phyloP scores from a whole-genome alignment of 2,797 vertebrate genomes.

The Sternotherus odoratus region DNA sequence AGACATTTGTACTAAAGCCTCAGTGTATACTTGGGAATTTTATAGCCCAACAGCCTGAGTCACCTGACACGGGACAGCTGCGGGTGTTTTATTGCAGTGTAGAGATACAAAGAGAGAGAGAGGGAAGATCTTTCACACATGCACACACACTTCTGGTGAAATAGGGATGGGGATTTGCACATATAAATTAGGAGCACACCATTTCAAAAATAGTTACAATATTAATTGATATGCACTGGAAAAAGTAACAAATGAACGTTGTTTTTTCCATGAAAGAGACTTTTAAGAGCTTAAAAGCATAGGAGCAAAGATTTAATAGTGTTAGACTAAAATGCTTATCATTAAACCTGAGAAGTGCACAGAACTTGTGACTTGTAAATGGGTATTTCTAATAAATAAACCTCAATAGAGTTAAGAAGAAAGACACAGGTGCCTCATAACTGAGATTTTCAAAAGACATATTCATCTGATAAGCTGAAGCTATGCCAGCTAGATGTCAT shows the following conservation, averaged over 20 bases:
- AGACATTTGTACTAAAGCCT: neutral
- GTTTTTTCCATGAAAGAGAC: neutral
- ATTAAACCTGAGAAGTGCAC: constrained; percentile 28
- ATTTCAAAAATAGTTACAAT: neutral
- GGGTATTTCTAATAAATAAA: constrained; percentile 38
- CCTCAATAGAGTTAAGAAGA: neutral
- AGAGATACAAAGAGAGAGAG: neutral
- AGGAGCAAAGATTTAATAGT: neutral
- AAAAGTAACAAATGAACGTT: neutral
- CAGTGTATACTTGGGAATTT: neutral
- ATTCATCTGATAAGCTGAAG: neutral
- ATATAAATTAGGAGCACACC: neutral
- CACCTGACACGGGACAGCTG: neutral
- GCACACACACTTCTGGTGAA: neutral
- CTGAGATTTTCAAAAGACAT: neutral
- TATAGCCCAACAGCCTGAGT: neutral
- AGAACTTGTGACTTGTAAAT: constrained; percentile 14
- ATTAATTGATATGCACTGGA: neutral
- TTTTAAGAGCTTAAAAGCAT: neutral
- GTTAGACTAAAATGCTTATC: neutral
- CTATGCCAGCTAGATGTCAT: neutral
- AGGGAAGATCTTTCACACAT: neutral
- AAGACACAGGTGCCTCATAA: neutral
- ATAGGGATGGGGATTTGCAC: neutral
- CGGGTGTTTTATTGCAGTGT: neutral